A percentile compares a stretch with the other conserved stretches of the same genome.
Conservation (phyloP, 30 jellyfish, hydroid and myxozoan genomes). For the Cassiopea xamachana region DNA sequence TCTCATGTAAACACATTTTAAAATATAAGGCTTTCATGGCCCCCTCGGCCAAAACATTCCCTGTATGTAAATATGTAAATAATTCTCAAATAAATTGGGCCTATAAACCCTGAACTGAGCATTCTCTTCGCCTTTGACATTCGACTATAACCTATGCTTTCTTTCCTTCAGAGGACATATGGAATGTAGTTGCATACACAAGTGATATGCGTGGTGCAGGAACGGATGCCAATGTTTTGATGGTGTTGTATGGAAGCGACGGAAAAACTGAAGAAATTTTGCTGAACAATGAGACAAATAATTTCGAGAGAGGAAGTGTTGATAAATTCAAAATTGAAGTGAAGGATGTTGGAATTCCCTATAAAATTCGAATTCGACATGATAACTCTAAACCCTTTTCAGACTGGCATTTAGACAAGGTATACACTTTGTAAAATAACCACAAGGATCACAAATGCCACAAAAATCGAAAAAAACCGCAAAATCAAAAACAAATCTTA, state of each 20-base stretch:
- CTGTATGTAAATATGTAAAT: no score
- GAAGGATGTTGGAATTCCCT: constrained; percentile 93
- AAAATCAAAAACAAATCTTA: no score
- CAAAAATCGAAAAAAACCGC: no score
- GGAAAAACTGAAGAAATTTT: constrained; percentile 87
- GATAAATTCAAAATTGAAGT: constrained; percentile 88
- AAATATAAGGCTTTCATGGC: no score
- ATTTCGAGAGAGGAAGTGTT: constrained; percentile 91
- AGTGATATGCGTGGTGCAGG: constrained; percentile 98
- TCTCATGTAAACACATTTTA: no score
- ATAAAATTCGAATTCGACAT: constrained; percentile 92
- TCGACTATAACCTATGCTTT: no score
- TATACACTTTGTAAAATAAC: background rate
- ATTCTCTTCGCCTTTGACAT: no score
- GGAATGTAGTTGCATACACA: constrained; percentile 87
- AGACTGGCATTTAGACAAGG: constrained; percentile 99
- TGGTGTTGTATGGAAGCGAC: constrained; percentile 91
- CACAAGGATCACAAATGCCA: no score
- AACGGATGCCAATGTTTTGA: constrained; percentile 88
- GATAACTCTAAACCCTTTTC: constrained; percentile 92
- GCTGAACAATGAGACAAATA: constrained; percentile 81
- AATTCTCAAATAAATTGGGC: no score
- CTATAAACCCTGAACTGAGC: no score
- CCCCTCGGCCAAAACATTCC: no score
- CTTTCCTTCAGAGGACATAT: constrained; percentile 74